These are phyloP conservation scores for Elaeidobius kamerunicus DNA, from an alignment of 2,888 invertebrate species.

Conservation along the genomic window DNA sequence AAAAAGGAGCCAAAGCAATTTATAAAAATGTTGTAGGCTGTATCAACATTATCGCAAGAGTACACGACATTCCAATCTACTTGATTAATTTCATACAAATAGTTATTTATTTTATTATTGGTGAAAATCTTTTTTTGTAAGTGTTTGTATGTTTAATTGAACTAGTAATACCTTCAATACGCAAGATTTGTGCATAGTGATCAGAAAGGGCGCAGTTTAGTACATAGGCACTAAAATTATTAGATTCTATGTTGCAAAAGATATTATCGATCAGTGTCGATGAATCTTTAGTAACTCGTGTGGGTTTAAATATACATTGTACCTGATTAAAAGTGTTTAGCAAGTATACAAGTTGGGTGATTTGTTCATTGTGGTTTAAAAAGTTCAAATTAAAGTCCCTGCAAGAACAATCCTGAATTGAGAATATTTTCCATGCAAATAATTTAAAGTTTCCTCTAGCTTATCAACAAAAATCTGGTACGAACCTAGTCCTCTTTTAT, in stretches of 20 bases:
- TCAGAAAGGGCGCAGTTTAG: not conserved
- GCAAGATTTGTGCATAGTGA: conserved; percentile 3
- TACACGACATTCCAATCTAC: not conserved
- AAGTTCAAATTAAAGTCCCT: conserved; percentile 4
- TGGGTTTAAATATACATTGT: not conserved
- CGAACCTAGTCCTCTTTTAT: not conserved
- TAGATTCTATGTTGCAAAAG: not conserved
- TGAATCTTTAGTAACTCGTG: not conserved
- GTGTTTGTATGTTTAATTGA: not conserved
- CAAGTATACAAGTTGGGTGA: not conserved
- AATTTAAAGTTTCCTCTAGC: too few species aligned
- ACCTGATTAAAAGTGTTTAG: not conserved
- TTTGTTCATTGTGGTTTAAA: not conserved
- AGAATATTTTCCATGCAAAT: too few species aligned
- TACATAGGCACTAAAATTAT: not conserved
- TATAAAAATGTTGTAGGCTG: not conserved
- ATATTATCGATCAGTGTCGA: conserved; percentile 2
- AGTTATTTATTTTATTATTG: too few species aligned
- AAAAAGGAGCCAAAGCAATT: not conserved
- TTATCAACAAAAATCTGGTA: not conserved
- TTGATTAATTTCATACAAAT: too few species aligned
- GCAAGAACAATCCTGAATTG: not conserved
- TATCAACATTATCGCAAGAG: not conserved
- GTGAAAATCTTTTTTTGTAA: too few species aligned
- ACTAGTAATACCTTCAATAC: not conserved